Evolutionary conservation across 1,140 invertebrate species (phyloP).

Genomic region (Thaumatotibia leucotreta): DNA sequence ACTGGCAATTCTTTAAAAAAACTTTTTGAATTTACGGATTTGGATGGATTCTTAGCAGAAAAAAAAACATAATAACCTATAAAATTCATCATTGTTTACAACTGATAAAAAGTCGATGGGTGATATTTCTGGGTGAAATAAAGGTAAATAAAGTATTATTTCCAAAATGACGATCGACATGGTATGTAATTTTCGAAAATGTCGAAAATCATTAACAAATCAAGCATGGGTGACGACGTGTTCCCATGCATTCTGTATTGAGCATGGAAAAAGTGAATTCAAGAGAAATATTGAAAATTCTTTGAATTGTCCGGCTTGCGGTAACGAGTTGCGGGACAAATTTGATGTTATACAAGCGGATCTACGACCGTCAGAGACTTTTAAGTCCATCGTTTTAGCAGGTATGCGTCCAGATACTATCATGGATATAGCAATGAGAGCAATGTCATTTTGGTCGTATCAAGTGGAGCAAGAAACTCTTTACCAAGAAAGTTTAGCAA

Average conservation of each 20-base stretch:
- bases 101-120: not conserved
- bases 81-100: slow-evolving; percentile 1
- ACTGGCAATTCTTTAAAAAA: not conserved
- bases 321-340: slow-evolving; percentile 68
- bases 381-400: slow-evolving; percentile 74
- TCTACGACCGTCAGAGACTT: slow-evolving; percentile 70
- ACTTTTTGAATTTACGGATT: not conserved
- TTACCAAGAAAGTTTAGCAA: slow-evolving; percentile 68
- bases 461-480: slow-evolving; percentile 73
- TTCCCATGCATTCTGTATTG: slow-evolving; percentile 76
- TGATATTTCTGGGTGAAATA: not conserved
- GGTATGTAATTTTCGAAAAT: slow-evolving; percentile 76
- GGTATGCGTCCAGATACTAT: slow-evolving; percentile 73
- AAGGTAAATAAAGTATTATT: not conserved
- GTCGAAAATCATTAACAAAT: slow-evolving; percentile 65
- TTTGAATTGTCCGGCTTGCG: slow-evolving; percentile 71
- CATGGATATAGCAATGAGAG: slow-evolving; percentile 75
- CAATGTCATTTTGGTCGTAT: slow-evolving; percentile 76
- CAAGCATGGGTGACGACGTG: slow-evolving; percentile 77
- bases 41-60: too few relatives aligned
- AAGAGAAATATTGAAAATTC: slow-evolving; percentile 61
- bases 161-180: slow-evolving; percentile 59
- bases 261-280: slow-evolving; percentile 74
- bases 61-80: slow-evolving; percentile 20
- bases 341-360: slow-evolving; percentile 76